Evolutionary conservation across 2,888 invertebrate genomes (phyloP).

Genomic region (Hypolimnas misippus): DNA sequence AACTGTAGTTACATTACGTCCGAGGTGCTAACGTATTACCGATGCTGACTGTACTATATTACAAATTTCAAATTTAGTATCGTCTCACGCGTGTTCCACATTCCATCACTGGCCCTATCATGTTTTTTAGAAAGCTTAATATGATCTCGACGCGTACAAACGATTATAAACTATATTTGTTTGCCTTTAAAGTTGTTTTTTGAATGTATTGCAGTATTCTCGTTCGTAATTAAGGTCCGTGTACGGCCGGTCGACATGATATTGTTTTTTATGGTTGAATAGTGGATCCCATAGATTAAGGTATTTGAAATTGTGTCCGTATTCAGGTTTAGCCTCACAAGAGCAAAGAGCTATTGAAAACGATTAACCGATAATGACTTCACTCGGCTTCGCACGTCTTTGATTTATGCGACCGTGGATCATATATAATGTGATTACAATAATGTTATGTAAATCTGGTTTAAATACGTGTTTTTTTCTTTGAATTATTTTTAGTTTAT

Average conservation of each 20-base stretch:
- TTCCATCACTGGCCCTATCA: constrained; percentile 72
- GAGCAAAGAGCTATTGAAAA: constrained; percentile 32
- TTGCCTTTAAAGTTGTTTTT: constrained; percentile 46
- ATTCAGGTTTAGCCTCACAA: constrained; percentile 38
- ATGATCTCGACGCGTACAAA: constrained; percentile 42
- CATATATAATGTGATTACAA: constrained; percentile 25
- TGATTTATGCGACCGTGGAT: constrained; percentile 23
- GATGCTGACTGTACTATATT: constrained; percentile 44
- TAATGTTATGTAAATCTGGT: constrained; percentile 29
- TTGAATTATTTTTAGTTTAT: constrained; percentile 13
- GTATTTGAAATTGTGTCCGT: constrained; percentile 56
- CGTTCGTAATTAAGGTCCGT: constrained; percentile 74
- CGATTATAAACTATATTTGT: constrained; percentile 46
- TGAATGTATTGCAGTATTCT: constrained; percentile 32
- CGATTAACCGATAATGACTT: constrained; percentile 38
- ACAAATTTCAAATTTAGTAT: constrained; percentile 54
- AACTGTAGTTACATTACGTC: constrained; percentile 12
- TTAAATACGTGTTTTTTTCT: constrained; percentile 20
- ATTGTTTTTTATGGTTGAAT: constrained; percentile 79
- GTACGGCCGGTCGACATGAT: constrained; percentile 70
- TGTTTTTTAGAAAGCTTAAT: constrained; percentile 80
- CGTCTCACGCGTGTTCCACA: constrained; percentile 68
- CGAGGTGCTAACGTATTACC: constrained; percentile 35
- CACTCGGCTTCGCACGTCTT: constrained; percentile 31
- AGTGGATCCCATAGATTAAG: constrained; percentile 74